Evolutionary conservation across 2,888 invertebrate genomes (phyloP), one percentile per base, ranked within the genome.

Genomic region (Bellardia bayeri): DNA sequence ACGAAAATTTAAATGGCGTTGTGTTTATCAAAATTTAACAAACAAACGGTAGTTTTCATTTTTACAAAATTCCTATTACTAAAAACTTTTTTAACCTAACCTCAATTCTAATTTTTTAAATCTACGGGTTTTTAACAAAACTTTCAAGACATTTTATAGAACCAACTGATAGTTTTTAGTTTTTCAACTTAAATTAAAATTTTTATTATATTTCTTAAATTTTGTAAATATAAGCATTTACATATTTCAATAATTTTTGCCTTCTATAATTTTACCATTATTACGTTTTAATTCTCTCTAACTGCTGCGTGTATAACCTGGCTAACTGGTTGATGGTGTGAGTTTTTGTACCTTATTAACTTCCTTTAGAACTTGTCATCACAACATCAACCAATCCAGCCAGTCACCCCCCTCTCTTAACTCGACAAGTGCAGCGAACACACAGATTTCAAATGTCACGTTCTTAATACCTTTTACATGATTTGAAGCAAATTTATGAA

Each of bases 361-460:
- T 79, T 58, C 45, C 16, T 16, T 42, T 7, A 64, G 56, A 54
- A 16, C 61, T n/a, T 81, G 33, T 51, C 42, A 23, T n/a, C 8
- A 64, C 14, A 14, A 3, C 37, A 58, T 49, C 54, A 82, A 72
- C 74, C 6, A 49, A 23, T n/a, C 49, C 49, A 64, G 33, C 7
- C 75, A 56, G 42, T 16, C 16, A 61, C 14, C 37, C 45, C 30
- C 63, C 42, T 37, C 74, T 66, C 78, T 63, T 71, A 71, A 45
- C 33, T 69, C 78, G 45, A 71, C 83, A 76, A 40, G 42, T 78
- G 23, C 63, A 16, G 30, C 8, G 58, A 42, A 16, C 1, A 78
- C 11, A 76, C 23, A 78, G 63, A 63, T 64, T 69, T 83, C 23
- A 45, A 83, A 71, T 78, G 76, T 83, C 83, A 83, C 83, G 83